These are phyloP conservation scores for Rhagologus leucostigma DNA, from an alignment of 2,113 vertebrate species.

Conservation along the genomic window DNA sequence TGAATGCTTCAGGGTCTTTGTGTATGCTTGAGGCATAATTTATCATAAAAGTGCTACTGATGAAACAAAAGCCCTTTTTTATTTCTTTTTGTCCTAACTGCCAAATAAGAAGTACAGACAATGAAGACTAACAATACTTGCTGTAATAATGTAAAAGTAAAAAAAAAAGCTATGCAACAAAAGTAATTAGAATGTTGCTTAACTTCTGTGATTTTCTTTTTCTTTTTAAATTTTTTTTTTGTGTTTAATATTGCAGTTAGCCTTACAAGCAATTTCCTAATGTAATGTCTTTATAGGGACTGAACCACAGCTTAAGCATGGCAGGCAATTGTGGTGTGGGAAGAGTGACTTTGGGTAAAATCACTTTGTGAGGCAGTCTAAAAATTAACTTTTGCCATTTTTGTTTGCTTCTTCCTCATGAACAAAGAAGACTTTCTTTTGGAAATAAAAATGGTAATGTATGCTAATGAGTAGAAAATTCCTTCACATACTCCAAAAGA, in stretches of 20 bases:
- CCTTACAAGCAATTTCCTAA: neutral
- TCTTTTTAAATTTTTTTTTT: neutral
- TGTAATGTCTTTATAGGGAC: neutral
- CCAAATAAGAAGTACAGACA: neutral
- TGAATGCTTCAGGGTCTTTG: neutral
- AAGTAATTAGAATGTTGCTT: neutral
- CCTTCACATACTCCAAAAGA: neutral
- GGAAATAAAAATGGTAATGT: neutral
- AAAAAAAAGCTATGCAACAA: neutral
- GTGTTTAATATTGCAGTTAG: neutral
- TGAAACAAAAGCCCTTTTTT: neutral
- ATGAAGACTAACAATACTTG: neutral
- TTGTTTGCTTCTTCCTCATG: neutral
- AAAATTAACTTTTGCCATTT: neutral
- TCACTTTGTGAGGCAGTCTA: neutral
- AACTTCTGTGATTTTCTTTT: neutral
- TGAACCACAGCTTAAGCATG: neutral
- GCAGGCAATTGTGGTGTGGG: neutral
- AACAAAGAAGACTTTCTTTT: neutral
- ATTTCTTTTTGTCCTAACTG: neutral
- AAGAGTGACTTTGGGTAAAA: neutral
- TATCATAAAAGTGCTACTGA: neutral
- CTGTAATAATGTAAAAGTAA: neutral
- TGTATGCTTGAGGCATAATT: neutral
- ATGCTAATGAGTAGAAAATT: neutral